A percentile compares a stretch with the other conserved stretches of the same genome.
Evolutionary conservation across 1,140 invertebrate genomes (phyloP).

Genomic region (Pogonognathellus flavescens): DNA sequence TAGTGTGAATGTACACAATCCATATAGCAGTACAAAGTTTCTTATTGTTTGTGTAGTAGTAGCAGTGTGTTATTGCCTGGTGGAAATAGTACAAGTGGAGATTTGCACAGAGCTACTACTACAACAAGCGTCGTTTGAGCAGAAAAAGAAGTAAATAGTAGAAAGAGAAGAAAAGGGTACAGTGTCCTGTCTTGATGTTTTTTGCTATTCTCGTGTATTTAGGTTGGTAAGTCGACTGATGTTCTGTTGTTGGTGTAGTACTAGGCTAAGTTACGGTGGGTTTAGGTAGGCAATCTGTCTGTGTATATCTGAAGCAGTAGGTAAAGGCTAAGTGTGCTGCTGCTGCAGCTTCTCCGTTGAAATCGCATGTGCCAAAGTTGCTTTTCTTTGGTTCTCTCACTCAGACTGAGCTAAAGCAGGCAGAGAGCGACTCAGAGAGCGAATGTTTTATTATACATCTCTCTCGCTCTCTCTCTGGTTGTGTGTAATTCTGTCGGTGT

Average conservation of each 20-base stretch:
- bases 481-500: background rate
- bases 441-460: background rate
- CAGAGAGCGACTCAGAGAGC: no score
- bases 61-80: no score
- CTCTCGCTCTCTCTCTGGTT: background rate
- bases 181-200: background rate
- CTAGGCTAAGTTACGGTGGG: background rate
- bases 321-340: background rate
- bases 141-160: background rate
- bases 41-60: no score
- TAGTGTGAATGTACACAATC: no score
- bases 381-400: background rate
- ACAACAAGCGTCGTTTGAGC: background rate
- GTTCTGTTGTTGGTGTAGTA: background rate
- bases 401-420: no score
- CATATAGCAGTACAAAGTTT: no score
- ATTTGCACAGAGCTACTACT: no score
- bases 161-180: background rate
- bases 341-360: background rate
- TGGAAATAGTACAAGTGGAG: no score
- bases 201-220: background rate
- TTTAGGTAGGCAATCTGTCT: constrained; percentile 26
- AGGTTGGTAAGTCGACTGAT: background rate
- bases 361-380: constrained; percentile 33
- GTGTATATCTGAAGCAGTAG: background rate